Evolutionary conservation across 2,888 invertebrate species (phyloP), one percentile per base, ranked within the genome.

Genomic region (Nomada ruficornis): DNA sequence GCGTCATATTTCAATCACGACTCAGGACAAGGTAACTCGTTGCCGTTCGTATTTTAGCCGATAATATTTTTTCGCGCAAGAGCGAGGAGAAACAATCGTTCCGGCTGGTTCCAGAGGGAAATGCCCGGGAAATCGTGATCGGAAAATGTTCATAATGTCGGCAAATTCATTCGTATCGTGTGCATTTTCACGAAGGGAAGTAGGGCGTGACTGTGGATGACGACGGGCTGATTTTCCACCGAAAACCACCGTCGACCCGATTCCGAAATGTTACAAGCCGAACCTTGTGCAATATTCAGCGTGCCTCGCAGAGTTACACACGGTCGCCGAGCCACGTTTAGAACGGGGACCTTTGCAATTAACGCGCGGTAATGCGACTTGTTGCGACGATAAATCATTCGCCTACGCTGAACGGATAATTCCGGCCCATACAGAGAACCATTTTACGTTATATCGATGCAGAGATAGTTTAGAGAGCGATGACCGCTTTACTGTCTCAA

Each of bases 341-440:
- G 55, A 77, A 68, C 83, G 71, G 60, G 63, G 59, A 68, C 57
- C 52, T 62, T 77, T 59, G 80, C 67, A 83, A 84, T 84, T 84
- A 84, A 84, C 74, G 83, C 71, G 55, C 55, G 59, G n/a, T 83
- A 83, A 83, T 84, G 57, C 59, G 80, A 80, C 83, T 77, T 80
- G 82, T 67, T 73, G 79, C 81, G 67, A 69, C 67, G 42, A 69
- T 79, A 73, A 83, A 83, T 83, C 78, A 76, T 79, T 57, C 79
- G 65, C n/a, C 73, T 47, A 26, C 52, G 68, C 47, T 44, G 75
- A n/a, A 4, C 62, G 63, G 60, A 63, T 68, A 55, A 76, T 76
- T 64, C 20, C 18, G 57, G 11, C 20, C 47, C 23, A 23, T 36
- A 26, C 36, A 15, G 23, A 26, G 15, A 55, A 23, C 20, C 59